Evolutionary conservation across 2,888 invertebrate species (phyloP).

Genomic region (Sphaerophoria taeniata): DNA sequence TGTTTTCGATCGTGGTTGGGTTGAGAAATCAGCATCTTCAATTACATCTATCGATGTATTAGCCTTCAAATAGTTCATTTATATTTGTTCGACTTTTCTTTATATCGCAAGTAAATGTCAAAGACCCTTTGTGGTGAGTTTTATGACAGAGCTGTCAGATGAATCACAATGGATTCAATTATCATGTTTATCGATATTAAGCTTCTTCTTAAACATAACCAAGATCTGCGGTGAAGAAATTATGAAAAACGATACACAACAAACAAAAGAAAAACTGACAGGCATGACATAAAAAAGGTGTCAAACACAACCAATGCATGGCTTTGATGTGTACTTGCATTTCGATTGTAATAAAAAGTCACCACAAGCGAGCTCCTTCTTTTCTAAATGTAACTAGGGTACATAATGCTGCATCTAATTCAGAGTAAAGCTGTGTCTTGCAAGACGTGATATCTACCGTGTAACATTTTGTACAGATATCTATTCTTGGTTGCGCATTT

Average conservation of each 20-base stretch:
- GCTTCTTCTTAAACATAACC: background rate
- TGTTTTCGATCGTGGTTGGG: constrained; percentile 29
- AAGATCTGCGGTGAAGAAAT: constrained; percentile 12
- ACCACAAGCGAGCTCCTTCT: constrained; percentile 57
- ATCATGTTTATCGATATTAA: constrained; percentile 17
- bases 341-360: constrained; percentile 63
- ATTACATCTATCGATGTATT: constrained; percentile 29
- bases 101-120: constrained; percentile 29
- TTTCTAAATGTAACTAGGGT: constrained; percentile 22
- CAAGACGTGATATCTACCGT: constrained; percentile 42
- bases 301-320: constrained; percentile 46
- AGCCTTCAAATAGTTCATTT: constrained; percentile 34
- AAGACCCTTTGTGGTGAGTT: constrained; percentile 19
- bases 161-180: constrained; percentile 40
- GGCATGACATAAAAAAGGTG: constrained; percentile 49
- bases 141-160: constrained; percentile 33
- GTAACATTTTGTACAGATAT: constrained; percentile 18
- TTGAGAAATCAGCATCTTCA: constrained; percentile 37
- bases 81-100: constrained; percentile 2
- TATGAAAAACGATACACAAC: constrained; percentile 14
- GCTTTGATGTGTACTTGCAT: constrained; percentile 50
- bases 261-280: constrained; percentile 33
- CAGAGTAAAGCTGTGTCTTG: constrained; percentile 46
- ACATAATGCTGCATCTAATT: constrained; percentile 45
- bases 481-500: constrained; percentile 13